A percentile compares a stretch with the other conserved stretches of the same genome.
Conservation (phyloP, 2,113 vertebrate genomes). For the Phrynosoma platyrhinos region DNA sequence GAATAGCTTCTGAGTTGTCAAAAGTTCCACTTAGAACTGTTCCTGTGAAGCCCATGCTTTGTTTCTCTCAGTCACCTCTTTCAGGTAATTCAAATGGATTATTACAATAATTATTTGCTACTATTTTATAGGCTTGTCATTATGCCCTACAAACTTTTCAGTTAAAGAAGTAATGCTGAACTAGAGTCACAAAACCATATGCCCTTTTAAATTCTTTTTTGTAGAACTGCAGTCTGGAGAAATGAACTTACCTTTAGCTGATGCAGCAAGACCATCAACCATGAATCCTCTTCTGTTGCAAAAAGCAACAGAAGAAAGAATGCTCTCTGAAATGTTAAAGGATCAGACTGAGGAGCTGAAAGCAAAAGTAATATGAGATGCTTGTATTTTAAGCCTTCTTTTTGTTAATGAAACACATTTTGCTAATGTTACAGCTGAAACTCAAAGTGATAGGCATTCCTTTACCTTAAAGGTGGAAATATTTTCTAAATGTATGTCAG, state of each 20-base stretch:
- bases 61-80: conserved; percentile 41
- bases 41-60: conserved; percentile 31
- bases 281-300: conserved; percentile 54
- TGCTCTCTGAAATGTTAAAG: conserved; percentile 83
- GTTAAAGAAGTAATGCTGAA: background rate
- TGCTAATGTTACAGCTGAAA: conserved; percentile 1
- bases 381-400: conserved; percentile 28
- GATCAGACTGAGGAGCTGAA: conserved; percentile 85
- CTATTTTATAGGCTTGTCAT: background rate
- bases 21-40: conserved; percentile 17
- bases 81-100: conserved; percentile 65
- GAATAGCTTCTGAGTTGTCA: conserved; percentile 29
- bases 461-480: conserved; percentile 84
- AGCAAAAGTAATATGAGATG: conserved; percentile 78
- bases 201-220: conserved; percentile 19
- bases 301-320: conserved; percentile 80
- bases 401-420: background rate
- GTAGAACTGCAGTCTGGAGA: conserved; percentile 49
- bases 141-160: background rate
- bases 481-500: conserved; percentile 78
- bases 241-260: conserved; percentile 16
- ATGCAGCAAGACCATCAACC: conserved; percentile 23
- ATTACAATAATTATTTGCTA: conserved; percentile 5
- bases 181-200: background rate
- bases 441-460: conserved; percentile 25